Percentiles rank a stretch among this genome's conserved stretches.
These are phyloP conservation scores for Rousettus leschenaultii DNA, from an alignment of 2,113 vertebrate species.

Conservation along the genomic window DNA sequence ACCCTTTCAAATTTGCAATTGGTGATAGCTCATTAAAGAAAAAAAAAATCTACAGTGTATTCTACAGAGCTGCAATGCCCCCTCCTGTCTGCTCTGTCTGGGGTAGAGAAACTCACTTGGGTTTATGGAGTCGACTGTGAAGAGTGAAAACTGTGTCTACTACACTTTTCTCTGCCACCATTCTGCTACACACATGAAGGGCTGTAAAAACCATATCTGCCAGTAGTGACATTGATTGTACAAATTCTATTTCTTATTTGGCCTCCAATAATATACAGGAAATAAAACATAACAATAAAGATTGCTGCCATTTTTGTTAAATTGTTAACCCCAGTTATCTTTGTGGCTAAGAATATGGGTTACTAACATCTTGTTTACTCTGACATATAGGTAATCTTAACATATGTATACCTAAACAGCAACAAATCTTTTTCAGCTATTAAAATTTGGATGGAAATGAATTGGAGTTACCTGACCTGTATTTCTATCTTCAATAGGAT, in stretches of 20 bases:
- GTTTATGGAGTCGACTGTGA: neutral
- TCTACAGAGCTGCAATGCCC: slow-evolving; percentile 39
- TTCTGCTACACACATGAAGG: neutral
- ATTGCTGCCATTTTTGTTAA: neutral
- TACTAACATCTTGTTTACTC: neutral
- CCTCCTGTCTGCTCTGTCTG: slow-evolving; percentile 46
- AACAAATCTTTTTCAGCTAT: neutral
- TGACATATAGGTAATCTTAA: neutral
- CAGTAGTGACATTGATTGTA: neutral
- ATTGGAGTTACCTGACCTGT: neutral
- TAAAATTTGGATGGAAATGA: slow-evolving; percentile 1
- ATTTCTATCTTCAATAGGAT: neutral
- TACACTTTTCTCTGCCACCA: neutral
- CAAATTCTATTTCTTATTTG: neutral
- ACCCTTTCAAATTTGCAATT: neutral
- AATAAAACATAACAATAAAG: neutral
- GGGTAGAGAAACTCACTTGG: neutral
- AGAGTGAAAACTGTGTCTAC: neutral
- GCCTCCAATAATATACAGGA: neutral
- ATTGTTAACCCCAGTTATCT: neutral
- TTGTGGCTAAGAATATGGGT: neutral
- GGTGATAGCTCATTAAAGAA: neutral
- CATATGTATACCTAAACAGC: neutral
- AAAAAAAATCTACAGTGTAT: neutral
- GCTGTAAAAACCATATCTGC: neutral